Evolutionary conservation across 1,140 invertebrate species (phyloP).

Genomic region (Drosophila simulans): DNA sequence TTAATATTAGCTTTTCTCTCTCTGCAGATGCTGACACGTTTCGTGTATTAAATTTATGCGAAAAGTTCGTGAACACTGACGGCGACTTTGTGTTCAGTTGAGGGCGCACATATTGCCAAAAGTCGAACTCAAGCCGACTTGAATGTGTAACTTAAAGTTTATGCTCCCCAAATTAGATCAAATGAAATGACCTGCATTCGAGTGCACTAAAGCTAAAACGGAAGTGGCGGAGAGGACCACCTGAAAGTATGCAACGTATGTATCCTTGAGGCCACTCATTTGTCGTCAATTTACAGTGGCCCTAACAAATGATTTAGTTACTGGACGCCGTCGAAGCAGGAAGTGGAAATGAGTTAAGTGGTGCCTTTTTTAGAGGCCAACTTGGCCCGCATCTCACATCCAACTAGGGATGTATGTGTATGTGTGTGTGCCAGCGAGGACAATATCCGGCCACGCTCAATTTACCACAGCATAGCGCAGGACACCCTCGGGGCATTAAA

Average conservation of each 20-base stretch:
- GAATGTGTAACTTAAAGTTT: constrained; percentile 28
- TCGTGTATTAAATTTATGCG: constrained; percentile 69
- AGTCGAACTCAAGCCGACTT: constrained; percentile 31
- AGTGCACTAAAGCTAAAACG: neutral
- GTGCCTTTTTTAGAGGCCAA: neutral
- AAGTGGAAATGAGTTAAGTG: constrained; percentile 17
- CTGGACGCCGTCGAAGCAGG: neutral
- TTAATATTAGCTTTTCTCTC: constrained; percentile 5
- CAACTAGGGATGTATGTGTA: neutral
- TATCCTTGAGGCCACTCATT: neutral
- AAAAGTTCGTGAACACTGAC: constrained; percentile 54
- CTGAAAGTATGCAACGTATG: constrained; percentile 59
- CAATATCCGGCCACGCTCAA: constrained; percentile 72
- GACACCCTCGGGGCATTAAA: constrained; percentile 50
- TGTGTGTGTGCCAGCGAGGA: constrained; percentile 25
- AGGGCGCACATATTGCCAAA: constrained; percentile 38
- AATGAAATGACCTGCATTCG: constrained; percentile 17
- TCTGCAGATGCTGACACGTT: constrained; percentile 34
- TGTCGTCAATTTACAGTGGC: neutral
- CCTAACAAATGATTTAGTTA: constrained; percentile 9
- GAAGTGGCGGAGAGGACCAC: constrained; percentile 24
- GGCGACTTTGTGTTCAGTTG: constrained; percentile 29
- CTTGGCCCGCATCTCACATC: neutral
- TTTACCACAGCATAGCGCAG: constrained; percentile 53
- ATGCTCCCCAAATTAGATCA: constrained; percentile 32